phyloP scores from a whole-genome alignment of 2,113 vertebrate species.

The Aptenodytes forsteri region DNA sequence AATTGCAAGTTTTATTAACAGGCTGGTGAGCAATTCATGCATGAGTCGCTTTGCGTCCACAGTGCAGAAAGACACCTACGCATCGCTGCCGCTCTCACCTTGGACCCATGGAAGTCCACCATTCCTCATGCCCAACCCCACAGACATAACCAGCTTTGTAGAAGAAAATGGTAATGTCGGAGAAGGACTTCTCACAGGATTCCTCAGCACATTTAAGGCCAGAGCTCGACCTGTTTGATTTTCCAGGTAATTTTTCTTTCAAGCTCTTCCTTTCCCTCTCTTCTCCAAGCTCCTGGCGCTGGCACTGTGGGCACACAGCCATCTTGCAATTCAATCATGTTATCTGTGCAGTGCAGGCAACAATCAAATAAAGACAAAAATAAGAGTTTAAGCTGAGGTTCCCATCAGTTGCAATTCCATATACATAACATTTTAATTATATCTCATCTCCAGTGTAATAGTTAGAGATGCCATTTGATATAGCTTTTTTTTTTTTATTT shows the following conservation, averaged over 20 bases:
- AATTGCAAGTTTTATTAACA: not conserved
- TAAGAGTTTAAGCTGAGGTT: conserved; percentile 42
- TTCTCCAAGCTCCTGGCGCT: not conserved
- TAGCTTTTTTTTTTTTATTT: conserved; percentile 35
- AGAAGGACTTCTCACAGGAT: not conserved
- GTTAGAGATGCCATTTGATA: conserved; percentile 65
- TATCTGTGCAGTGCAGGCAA: conserved; percentile 29
- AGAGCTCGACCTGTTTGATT: not conserved
- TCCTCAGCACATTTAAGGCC: not conserved
- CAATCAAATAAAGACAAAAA: conserved; percentile 53
- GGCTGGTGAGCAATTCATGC: not conserved
- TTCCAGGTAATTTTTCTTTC: not conserved
- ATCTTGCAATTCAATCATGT: conserved; percentile 30
- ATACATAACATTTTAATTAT: conserved; percentile 71
- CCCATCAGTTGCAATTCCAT: conserved; percentile 51
- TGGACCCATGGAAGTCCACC: not conserved
- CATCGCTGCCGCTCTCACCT: not conserved
- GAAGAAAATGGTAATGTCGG: accelerated
- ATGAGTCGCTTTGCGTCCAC: accelerated
- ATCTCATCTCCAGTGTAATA: conserved; percentile 61
- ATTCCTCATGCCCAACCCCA: not conserved
- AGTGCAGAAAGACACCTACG: not conserved
- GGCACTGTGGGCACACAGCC: not conserved
- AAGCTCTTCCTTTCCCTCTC: not conserved
- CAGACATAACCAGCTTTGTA: accelerated